phyloP scores from a whole-genome alignment of 2,113 vertebrate genomes.

The Glareola pratincola region DNA sequence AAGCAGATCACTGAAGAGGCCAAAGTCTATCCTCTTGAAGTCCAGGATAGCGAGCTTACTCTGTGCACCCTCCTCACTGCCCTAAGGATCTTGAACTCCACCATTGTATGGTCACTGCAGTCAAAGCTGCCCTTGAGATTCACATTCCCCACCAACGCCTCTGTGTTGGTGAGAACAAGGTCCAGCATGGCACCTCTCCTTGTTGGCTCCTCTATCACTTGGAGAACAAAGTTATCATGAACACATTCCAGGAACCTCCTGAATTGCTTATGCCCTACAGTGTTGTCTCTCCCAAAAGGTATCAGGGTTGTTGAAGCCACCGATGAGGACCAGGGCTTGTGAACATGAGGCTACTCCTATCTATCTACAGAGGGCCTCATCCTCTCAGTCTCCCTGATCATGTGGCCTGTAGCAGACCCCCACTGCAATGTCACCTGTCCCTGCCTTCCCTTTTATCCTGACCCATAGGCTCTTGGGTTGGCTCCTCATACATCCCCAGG shows the following conservation, averaged over 20 bases:
- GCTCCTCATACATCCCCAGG: background rate
- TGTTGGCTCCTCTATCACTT: background rate
- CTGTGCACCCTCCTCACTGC: no score
- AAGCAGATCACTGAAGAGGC: no score
- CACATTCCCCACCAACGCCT: background rate
- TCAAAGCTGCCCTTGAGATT: no score
- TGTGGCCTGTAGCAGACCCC: background rate
- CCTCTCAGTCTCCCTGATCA: fast-evolving
- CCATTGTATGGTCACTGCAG: no score
- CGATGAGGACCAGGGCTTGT: background rate
- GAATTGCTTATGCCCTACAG: background rate
- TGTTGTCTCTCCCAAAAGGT: background rate
- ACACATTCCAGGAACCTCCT: background rate
- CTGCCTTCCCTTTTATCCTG: background rate
- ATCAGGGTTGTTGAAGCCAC: background rate
- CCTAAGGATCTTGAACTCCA: no score
- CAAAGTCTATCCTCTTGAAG: no score
- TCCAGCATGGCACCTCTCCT: background rate
- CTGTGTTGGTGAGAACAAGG: background rate
- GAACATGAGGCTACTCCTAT: background rate
- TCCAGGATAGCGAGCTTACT: no score
- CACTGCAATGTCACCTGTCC: background rate
- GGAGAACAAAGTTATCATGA: background rate
- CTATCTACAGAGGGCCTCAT: background rate
- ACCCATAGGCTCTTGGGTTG: background rate